Conservation (phyloP, 2,888 invertebrate genomes). For the Campoplex capitator region DNA sequence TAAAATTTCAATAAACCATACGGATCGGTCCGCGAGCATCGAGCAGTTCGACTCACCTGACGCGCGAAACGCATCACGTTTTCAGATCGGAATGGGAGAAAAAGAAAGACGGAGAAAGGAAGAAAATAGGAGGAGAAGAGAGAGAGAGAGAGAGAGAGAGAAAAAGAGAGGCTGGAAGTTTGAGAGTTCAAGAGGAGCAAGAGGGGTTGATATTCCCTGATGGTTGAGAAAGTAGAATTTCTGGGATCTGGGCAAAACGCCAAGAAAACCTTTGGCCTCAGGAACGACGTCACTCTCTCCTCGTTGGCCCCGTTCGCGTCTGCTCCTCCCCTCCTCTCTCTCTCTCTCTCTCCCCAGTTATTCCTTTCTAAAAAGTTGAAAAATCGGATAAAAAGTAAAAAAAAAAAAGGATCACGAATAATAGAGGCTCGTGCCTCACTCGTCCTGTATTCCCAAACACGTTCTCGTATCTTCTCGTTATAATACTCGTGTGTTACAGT, state of each 20-base stretch:
- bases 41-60: constrained; percentile 62
- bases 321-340: not conserved
- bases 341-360: not conserved
- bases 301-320: constrained; percentile 34
- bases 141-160: not conserved
- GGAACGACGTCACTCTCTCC: constrained; percentile 20
- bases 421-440: constrained; percentile 10
- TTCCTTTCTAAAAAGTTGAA: constrained; percentile 4
- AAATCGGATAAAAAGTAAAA: constrained; percentile 8
- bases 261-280: constrained; percentile 38
- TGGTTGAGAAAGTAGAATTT: not conserved
- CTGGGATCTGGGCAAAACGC: constrained; percentile 54
- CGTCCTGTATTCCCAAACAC: constrained; percentile 53
- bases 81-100: constrained; percentile 48
- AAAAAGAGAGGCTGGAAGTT: constrained; percentile 3
- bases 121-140: not conserved
- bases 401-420: constrained; percentile 18
- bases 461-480: constrained; percentile 50
- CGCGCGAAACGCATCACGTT: constrained; percentile 59
- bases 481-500: constrained; percentile 26
- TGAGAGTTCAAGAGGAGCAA: constrained; percentile 13
- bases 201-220: constrained; percentile 24
- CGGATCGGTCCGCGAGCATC: constrained; percentile 31
- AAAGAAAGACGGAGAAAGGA: not conserved
- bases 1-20: constrained; percentile 69